phyloP scores from a whole-genome alignment of 2,113 vertebrate species.

The Rousettus leschenaultii region DNA sequence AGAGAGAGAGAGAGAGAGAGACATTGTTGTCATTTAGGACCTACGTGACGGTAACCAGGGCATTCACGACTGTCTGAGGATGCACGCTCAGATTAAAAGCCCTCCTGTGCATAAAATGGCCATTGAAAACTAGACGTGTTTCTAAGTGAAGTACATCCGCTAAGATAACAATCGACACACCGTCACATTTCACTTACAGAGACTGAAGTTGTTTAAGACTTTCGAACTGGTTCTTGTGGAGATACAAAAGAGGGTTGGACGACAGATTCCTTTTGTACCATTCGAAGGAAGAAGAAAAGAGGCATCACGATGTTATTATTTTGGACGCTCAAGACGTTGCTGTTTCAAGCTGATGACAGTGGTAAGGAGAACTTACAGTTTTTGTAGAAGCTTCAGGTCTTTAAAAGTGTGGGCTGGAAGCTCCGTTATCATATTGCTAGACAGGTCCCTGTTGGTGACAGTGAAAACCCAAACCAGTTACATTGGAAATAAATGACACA shows the following conservation, averaged over 20 bases:
- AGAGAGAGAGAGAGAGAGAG: not conserved
- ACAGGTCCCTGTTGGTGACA: constrained; percentile 80
- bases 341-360: constrained; percentile 30
- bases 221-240: constrained; percentile 81
- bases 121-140: not conserved
- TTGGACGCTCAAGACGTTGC: constrained; percentile 15
- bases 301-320: constrained; percentile 31
- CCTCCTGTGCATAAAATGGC: not conserved
- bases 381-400: constrained; percentile 83
- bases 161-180: not conserved
- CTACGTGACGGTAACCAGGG: not conserved
- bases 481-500: not conserved
- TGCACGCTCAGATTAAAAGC: not conserved
- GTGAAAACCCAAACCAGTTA: constrained; percentile 47
- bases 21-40: not conserved
- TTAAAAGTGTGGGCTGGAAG: constrained; percentile 81
- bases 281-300: constrained; percentile 44
- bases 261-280: constrained; percentile 85
- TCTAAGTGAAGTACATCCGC: constrained; percentile 6
- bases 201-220: constrained; percentile 85
- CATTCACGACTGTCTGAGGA: not conserved
- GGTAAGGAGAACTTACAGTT: constrained; percentile 80
- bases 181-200: constrained; percentile 81
- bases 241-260: constrained; percentile 82
- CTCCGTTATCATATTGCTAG: constrained; percentile 82